Evolutionary conservation across 92 coral and sea anemone genomes (phyloP).

Genomic region (Phymanthus crucifer): DNA sequence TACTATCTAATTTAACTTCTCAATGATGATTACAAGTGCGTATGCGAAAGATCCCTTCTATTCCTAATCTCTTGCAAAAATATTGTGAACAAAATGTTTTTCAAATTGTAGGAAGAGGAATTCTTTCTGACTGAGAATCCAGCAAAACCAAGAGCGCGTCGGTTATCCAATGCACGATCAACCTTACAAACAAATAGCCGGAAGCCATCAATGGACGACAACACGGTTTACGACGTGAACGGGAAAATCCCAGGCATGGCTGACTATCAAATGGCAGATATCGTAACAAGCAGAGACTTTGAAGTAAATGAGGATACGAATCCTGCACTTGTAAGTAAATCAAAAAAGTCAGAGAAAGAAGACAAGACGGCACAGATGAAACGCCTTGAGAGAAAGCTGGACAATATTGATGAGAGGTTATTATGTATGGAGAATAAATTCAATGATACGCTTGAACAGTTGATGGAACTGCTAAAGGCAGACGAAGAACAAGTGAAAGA

Average conservation of each 20-base stretch:
- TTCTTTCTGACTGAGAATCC: conserved; percentile 22
- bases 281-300: background rate
- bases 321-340: background rate
- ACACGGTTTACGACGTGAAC: background rate
- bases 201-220: conserved; percentile 19
- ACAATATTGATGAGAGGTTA: conserved; percentile 55
- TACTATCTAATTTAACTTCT: too few relatives aligned
- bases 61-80: background rate
- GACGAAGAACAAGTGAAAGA: background rate
- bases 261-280: background rate
- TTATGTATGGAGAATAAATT: conserved; percentile 61
- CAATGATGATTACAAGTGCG: too few relatives aligned
- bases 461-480: conserved; percentile 35
- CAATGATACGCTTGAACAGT: conserved; percentile 48
- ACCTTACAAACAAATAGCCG: conserved; percentile 20
- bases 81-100: background rate
- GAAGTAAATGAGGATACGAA: background rate
- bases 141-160: conserved; percentile 28
- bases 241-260: conserved; percentile 11
- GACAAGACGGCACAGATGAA: conserved; percentile 44
- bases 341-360: background rate
- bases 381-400: conserved; percentile 58
- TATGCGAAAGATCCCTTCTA: too few relatives aligned
- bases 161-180: conserved; percentile 40
- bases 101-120: conserved; percentile 20